A percentile compares a stretch with the other conserved stretches of the same genome.
Evolutionary conservation across 1,140 invertebrate species (phyloP).

Genomic region (Lasioglossum albipes): DNA sequence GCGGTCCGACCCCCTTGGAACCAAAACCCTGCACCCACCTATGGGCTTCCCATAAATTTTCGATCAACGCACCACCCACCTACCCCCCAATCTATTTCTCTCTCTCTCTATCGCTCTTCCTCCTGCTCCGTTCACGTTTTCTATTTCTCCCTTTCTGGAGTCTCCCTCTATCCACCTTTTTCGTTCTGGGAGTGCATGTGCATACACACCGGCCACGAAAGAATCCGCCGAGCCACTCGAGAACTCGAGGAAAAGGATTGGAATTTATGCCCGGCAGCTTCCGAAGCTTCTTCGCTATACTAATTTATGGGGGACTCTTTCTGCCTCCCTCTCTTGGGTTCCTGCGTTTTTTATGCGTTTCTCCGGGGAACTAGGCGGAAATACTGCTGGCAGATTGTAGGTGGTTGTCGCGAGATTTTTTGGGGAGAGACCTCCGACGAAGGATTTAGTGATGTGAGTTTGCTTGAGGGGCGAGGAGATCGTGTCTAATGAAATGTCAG

Average conservation of each 20-base stretch:
- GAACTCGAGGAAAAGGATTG: not conserved
- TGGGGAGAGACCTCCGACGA: too few relatives aligned
- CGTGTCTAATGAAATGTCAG: too few relatives aligned
- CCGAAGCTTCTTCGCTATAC: slow-evolving; percentile 1
- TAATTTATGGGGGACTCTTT: not conserved
- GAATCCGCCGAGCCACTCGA: not conserved
- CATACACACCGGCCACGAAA: too few relatives aligned
- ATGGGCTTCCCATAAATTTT: slow-evolving; percentile 67
- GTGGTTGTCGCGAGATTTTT: too few relatives aligned
- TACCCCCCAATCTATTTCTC: not conserved
- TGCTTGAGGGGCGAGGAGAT: too few relatives aligned
- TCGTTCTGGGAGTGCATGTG: too few relatives aligned
- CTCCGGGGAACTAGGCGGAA: not conserved
- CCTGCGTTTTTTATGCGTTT: not conserved
- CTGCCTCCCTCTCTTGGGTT: too few relatives aligned
- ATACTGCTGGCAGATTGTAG: too few relatives aligned
- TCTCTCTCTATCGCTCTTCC: not conserved
- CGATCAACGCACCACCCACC: slow-evolving; percentile 60
- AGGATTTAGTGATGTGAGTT: too few relatives aligned
- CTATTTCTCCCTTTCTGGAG: not conserved
- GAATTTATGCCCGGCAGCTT: not conserved
- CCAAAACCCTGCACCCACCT: slow-evolving; percentile 14
- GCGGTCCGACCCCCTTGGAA: slow-evolving; percentile 24
- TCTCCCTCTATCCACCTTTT: too few relatives aligned
- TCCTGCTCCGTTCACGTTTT: too few relatives aligned